Evolutionary conservation across 2,888 invertebrate genomes (phyloP), one percentile per base, ranked within the genome.

Genomic region (Acrocyrtus sp.): DNA sequence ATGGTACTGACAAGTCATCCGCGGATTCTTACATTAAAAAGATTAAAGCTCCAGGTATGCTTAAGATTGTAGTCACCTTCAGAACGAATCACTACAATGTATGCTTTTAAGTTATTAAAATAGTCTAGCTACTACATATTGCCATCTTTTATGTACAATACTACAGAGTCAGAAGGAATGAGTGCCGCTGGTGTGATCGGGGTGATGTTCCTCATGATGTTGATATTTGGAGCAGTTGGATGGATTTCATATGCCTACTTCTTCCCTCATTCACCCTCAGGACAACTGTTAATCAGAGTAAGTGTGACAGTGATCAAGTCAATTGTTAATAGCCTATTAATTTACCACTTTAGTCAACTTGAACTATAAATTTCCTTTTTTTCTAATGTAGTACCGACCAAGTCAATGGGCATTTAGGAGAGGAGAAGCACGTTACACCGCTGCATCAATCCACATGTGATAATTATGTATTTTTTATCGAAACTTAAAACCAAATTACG

Each of bases 221-320:
- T 94, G 51, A 84, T 93, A 10, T 86, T 89, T 62, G 88, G 89
- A 29, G 82, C 91, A n/a, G 89, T 88, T 26, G 88, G 90, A 8
- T 98, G 98, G 98, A 85, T 92, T 19, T 85, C 92, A 19, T 98
- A 98, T 85, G 98, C 98, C 3, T 99, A 98, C 86, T 91, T 93
- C 83, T 95, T 97, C 86, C 98, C 98, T 1, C 96, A 96, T 83
- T 94, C 96, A 5, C 89, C 93, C 58, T 96, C 96, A 81, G 99
- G 99, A 75, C 96, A 98, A 85, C 89, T 98, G 83, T 89, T 99
- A 62, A 98, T 99, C 83, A 93, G 94, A 90, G 97, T 97, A 86
- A 87, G 88, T 47, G 22, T 19, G n/a, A n/a, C n/a, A n/a, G n/a
- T n/a, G n/a, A n/a, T n/a, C n/a, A n/a, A n/a, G n/a, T n/a, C n/a